These are phyloP conservation scores for Lordiphosa mommai DNA, from an alignment of 1,140 invertebrate genomes.

Conservation along the genomic window DNA sequence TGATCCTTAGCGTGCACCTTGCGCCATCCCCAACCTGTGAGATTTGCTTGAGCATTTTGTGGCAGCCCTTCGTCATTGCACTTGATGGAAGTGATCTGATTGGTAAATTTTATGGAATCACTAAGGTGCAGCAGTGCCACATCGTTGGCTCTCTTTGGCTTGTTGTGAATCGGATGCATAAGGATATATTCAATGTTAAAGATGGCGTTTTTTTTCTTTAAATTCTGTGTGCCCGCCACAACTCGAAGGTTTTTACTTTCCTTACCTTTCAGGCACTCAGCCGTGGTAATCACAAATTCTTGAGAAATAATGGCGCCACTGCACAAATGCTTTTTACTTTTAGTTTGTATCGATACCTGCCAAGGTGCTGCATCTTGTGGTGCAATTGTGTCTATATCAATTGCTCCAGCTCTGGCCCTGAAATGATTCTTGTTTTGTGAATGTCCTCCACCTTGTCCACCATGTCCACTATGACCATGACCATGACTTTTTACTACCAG, in stretches of 20 bases:
- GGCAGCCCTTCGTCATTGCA: neutral
- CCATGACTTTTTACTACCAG: too few relatives aligned
- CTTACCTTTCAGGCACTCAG: neutral
- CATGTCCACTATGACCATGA: too few relatives aligned
- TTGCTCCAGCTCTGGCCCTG: too few relatives aligned
- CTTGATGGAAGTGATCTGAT: neutral
- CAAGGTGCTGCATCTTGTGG: too few relatives aligned
- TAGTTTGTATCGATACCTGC: slow-evolving; percentile 1
- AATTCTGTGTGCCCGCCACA: neutral
- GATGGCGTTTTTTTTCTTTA: neutral
- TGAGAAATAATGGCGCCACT: neutral
- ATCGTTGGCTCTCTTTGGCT: neutral
- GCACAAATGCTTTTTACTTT: neutral
- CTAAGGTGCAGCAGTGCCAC: neutral
- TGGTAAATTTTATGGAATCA: neutral
- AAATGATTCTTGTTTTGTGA: too few relatives aligned
- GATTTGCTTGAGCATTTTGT: neutral
- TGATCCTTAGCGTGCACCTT: neutral
- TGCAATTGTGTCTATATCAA: too few relatives aligned
- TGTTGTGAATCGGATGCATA: neutral
- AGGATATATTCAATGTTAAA: slow-evolving; percentile 1
- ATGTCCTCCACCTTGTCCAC: too few relatives aligned
- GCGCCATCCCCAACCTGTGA: neutral
- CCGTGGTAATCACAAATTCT: slow-evolving; percentile 6
- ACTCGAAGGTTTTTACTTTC: neutral